Percentiles rank a stretch among this genome's conserved stretches.
These are phyloP conservation scores for Scrobipalpa atriplicella DNA, from an alignment of 2,888 invertebrate genomes.

Conservation along the genomic window DNA sequence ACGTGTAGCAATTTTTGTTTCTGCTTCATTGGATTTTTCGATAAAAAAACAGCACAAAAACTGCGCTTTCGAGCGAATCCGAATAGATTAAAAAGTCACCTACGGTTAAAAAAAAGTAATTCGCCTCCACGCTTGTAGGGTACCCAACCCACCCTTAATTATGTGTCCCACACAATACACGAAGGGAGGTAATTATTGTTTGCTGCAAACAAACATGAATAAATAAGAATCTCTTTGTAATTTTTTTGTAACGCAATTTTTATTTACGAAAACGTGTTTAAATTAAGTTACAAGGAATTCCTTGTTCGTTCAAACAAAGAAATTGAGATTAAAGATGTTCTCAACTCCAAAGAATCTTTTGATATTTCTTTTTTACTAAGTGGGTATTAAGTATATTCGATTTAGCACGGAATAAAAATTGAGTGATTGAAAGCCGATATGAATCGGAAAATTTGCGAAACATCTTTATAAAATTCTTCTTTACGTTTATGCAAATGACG, in stretches of 20 bases:
- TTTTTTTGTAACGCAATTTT: neutral
- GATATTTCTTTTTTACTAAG: no score
- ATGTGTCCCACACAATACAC: neutral
- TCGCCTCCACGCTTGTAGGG: neutral
- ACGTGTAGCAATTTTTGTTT: no score
- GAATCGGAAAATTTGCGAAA: no score
- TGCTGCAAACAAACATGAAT: conserved; percentile 3
- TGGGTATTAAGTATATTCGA: no score
- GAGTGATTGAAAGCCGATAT: no score
- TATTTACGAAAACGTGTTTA: neutral
- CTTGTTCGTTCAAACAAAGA: neutral
- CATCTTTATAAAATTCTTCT: no score
- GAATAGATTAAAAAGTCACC: neutral
- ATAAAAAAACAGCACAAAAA: no score
- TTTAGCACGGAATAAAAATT: no score
- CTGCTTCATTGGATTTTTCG: no score
- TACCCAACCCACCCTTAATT: neutral
- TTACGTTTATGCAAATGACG: no score
- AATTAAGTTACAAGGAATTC: neutral
- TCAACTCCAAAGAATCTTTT: no score
- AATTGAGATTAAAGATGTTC: no score
- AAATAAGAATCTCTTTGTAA: neutral
- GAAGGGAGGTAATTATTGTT: neutral
- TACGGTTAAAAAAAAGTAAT: neutral
- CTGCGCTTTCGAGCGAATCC: neutral